These are phyloP conservation scores for Trachelus troglodyta DNA, from an alignment of 2,888 invertebrate species.

Conservation along the genomic window DNA sequence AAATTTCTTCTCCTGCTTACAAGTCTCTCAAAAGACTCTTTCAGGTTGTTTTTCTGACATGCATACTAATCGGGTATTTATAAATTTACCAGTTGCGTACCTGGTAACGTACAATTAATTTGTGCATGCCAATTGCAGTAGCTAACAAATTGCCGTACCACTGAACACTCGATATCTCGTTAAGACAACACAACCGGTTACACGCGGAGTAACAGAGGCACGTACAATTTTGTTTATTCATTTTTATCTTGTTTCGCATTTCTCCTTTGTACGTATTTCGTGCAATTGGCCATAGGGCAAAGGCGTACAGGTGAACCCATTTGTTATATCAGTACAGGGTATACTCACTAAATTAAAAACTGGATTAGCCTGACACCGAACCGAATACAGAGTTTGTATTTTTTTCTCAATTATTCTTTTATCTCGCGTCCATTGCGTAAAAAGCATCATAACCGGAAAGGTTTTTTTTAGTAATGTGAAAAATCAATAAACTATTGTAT, in stretches of 20 bases:
- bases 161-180: background rate
- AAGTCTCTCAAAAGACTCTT: too few species aligned
- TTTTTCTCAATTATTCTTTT: background rate
- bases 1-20: background rate
- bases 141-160: background rate
- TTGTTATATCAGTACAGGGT: background rate
- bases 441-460: background rate
- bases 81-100: background rate
- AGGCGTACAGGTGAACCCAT: background rate
- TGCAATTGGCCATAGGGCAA: background rate
- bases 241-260: background rate
- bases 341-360: background rate
- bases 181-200: background rate
- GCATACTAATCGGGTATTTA: background rate
- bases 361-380: background rate
- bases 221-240: background rate
- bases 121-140: background rate
- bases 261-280: background rate
- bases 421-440: background rate
- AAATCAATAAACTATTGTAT: background rate
- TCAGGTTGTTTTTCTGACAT: background rate
- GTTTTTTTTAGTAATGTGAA: background rate
- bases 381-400: background rate
- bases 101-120: background rate
- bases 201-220: background rate